Conservation (phyloP, 23 tunicate genomes). For the Ciona savignyi region DNA sequence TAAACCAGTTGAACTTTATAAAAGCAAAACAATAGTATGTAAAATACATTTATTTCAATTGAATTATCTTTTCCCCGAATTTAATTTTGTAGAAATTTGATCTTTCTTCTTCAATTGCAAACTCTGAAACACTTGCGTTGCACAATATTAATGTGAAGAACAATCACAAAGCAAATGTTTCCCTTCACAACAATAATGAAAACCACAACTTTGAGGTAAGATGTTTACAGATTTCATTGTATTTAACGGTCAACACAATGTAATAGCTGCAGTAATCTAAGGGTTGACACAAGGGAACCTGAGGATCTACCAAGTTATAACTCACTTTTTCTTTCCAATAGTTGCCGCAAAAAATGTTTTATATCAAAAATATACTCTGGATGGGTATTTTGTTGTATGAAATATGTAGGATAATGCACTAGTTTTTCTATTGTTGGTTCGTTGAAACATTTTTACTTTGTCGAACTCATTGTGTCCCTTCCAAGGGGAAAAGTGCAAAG, state of each 20-base stretch:
- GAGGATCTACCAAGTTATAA: neutral
- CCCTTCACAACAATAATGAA: constrained; percentile 11
- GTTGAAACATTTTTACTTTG: neutral
- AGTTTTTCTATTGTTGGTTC: neutral
- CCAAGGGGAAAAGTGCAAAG: neutral
- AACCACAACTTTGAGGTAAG: constrained; percentile 13
- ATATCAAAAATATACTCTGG: no score
- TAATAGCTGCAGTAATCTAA: no score
- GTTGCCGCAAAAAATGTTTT: no score
- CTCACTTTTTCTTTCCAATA: no score
- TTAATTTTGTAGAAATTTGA: constrained; percentile 2
- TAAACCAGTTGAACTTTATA: no score
- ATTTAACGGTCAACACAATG: neutral
- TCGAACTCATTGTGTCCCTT: neutral
- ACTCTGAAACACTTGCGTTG: neutral
- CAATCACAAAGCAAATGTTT: constrained; percentile 1
- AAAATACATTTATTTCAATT: no score
- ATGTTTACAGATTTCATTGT: neutral
- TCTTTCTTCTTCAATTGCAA: neutral
- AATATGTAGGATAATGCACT: neutral
- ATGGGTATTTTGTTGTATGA: no score
- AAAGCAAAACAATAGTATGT: no score
- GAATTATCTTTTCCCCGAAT: no score
- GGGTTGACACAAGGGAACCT: neutral
- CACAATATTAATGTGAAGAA: neutral